Percentiles rank a stretch among this genome's conserved stretches.
phyloP scores from a whole-genome alignment of 2,888 invertebrate genomes.

The Andrena dorsata region DNA sequence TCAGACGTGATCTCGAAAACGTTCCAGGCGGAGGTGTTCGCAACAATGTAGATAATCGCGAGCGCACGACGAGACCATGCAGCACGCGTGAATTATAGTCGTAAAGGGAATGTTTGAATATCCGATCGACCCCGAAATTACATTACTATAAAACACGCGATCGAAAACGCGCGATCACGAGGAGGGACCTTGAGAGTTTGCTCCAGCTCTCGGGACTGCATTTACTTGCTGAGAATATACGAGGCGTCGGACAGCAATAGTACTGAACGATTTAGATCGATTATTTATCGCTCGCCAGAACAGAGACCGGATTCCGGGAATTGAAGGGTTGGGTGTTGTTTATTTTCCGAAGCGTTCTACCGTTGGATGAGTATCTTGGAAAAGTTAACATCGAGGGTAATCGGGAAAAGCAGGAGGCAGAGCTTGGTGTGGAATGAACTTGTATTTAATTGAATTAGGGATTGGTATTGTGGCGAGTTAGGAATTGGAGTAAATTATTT shows the following conservation, averaged over 20 bases:
- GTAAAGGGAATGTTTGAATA: background rate
- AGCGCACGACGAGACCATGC: background rate
- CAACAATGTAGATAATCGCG: background rate
- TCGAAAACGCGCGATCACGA: background rate
- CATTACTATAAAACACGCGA: background rate
- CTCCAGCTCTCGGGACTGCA: background rate
- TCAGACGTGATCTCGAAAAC: slow-evolving; percentile 4
- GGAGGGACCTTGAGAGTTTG: background rate
- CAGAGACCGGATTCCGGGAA: slow-evolving; percentile 14
- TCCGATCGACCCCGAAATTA: slow-evolving; percentile 9
- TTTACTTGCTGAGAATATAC: background rate
- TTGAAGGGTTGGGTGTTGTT: slow-evolving; percentile 8
- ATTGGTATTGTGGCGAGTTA: no score
- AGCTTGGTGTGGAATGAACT: no score
- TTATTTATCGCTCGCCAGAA: slow-evolving; percentile 3
- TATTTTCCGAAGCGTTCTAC: slow-evolving; percentile 22
- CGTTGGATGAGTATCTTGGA: background rate
- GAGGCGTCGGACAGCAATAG: background rate
- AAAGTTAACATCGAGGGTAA: no score
- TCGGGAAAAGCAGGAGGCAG: no score
- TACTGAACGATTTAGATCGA: background rate
- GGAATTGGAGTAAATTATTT: no score
- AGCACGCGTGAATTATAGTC: background rate
- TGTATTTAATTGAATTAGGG: no score
- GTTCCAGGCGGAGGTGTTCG: background rate